Evolutionary conservation across 2,888 invertebrate genomes (phyloP).

Genomic region (Agrochola litura): DNA sequence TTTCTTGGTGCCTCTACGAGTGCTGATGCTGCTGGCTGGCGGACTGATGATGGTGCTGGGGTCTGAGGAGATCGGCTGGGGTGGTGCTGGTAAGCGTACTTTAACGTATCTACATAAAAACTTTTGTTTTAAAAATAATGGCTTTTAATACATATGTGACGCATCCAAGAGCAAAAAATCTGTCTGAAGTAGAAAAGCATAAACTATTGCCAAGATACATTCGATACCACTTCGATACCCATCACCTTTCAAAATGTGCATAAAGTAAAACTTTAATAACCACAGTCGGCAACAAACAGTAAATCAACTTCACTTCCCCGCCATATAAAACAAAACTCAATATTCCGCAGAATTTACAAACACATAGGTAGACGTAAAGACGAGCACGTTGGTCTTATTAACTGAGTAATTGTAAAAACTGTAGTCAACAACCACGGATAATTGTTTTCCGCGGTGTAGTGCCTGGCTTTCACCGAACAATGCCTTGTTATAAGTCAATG

Average conservation of each 20-base stretch:
- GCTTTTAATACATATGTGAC: neutral
- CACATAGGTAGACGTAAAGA: slow-evolving; percentile 58
- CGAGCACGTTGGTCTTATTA: slow-evolving; percentile 64
- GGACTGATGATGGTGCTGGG: slow-evolving; percentile 97
- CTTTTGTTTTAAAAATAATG: neutral
- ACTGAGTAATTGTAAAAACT: slow-evolving; percentile 72
- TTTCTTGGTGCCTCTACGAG: slow-evolving; percentile 94
- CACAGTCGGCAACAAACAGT: slow-evolving; percentile 19
- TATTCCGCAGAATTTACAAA: slow-evolving; percentile 68
- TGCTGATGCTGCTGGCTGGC: slow-evolving; percentile 94
- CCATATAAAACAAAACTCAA: slow-evolving; percentile 45
- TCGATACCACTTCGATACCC: neutral
- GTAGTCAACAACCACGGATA: slow-evolving; percentile 69
- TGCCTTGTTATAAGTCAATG: slow-evolving; percentile 74
- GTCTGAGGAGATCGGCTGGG: slow-evolving; percentile 94
- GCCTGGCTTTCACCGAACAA: slow-evolving; percentile 77
- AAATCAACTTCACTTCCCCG: slow-evolving; percentile 13
- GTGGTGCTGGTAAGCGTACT: slow-evolving; percentile 88
- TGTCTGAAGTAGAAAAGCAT: neutral
- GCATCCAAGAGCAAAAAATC: neutral
- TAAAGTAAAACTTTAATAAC: slow-evolving; percentile 10
- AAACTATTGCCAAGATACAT: neutral
- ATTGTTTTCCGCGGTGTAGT: slow-evolving; percentile 74
- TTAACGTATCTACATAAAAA: neutral
- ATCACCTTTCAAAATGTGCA: neutral